phyloP scores from a whole-genome alignment of 1,140 invertebrate species.

The Aradophagus sp. region DNA sequence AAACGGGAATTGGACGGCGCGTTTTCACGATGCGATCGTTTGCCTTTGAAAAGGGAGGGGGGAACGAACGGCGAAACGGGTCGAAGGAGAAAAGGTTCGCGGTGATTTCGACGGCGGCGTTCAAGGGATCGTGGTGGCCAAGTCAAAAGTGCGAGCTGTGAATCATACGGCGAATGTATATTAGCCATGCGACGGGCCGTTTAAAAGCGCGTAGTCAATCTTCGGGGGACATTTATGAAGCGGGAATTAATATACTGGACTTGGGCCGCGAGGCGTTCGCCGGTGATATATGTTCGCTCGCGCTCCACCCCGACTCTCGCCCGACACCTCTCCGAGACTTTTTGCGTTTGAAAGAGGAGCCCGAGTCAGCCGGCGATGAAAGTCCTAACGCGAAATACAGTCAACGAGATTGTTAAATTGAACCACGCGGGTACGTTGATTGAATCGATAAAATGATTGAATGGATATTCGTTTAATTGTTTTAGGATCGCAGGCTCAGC shows the following conservation, averaged over 20 bases:
- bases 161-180: conserved; percentile 73
- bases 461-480: too few species aligned
- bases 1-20: conserved; percentile 6
- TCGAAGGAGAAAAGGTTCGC: too few species aligned
- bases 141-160: conserved; percentile 58
- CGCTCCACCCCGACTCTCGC: conserved; percentile 59
- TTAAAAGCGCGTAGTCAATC: conserved; percentile 75
- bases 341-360: neutral
- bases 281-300: conserved; percentile 71
- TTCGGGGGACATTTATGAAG: conserved; percentile 73
- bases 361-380: too few species aligned
- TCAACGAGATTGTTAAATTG: too few species aligned
- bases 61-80: too few species aligned
- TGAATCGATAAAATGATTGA: too few species aligned
- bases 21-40: conserved; percentile 5
- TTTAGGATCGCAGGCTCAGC: too few species aligned
- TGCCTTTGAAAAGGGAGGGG: conserved; percentile 16
- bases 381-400: too few species aligned
- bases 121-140: too few species aligned
- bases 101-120: too few species aligned
- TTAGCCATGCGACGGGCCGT: conserved; percentile 71
- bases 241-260: conserved; percentile 75
- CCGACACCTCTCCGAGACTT: conserved; percentile 22
- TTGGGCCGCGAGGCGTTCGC: conserved; percentile 68
- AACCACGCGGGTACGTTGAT: too few species aligned